Percentiles rank a stretch among this genome's conserved stretches.
These are phyloP conservation scores for Drepana falcataria DNA, from an alignment of 2,888 invertebrate species.

Conservation along the genomic window DNA sequence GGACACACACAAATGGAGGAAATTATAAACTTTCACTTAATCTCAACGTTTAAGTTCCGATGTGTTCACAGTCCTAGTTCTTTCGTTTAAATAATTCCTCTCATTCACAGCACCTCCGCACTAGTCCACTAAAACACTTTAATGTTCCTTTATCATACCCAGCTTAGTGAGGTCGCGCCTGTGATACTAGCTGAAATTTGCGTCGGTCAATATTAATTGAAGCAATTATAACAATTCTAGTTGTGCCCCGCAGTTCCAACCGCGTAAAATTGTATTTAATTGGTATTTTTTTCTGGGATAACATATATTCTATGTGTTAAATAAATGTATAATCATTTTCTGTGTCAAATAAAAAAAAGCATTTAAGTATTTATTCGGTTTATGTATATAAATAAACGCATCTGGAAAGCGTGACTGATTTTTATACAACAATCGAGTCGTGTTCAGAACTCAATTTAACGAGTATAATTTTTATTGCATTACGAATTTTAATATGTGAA, in stretches of 20 bases:
- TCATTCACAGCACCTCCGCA: slow-evolving; percentile 18
- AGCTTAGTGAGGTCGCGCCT: slow-evolving; percentile 15
- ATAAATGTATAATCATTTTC: too few species aligned
- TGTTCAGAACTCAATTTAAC: background rate
- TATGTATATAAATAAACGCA: background rate
- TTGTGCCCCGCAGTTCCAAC: background rate
- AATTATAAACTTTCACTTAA: slow-evolving; percentile 71
- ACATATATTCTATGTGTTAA: too few species aligned
- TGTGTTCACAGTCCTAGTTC: slow-evolving; percentile 21
- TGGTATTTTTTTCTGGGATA: too few species aligned
- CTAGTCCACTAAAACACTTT: slow-evolving; percentile 22
- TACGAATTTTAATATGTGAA: background rate
- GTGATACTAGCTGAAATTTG: background rate
- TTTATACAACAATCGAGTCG: background rate
- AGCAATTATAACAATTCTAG: background rate
- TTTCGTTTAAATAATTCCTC: slow-evolving; percentile 7
- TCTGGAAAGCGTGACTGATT: background rate
- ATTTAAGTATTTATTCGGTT: too few species aligned
- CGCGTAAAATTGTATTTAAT: too few species aligned
- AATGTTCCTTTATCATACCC: slow-evolving; percentile 22
- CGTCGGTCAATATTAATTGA: background rate
- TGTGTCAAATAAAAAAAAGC: too few species aligned
- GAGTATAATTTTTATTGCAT: background rate
- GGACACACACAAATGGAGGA: slow-evolving; percentile 54
- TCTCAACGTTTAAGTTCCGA: slow-evolving; percentile 38